phyloP scores from a whole-genome alignment of 1,140 invertebrate species.

The Drosophila oshimai region DNA sequence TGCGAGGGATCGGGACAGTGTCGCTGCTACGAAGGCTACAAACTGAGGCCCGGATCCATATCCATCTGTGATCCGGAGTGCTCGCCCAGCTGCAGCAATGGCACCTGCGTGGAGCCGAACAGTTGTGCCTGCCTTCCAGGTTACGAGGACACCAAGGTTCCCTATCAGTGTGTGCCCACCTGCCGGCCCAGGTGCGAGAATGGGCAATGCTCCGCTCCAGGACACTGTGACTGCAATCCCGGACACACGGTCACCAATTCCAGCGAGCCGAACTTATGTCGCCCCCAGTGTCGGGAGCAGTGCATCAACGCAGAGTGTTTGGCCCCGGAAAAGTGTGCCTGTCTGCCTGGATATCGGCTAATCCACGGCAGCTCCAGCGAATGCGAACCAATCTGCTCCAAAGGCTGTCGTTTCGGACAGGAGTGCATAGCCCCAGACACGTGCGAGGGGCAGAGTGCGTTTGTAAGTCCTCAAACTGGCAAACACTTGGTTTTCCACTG shows the following conservation, averaged over 20 bases:
- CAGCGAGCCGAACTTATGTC: constrained; percentile 51
- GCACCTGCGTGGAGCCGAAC: constrained; percentile 84
- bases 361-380: constrained; percentile 81
- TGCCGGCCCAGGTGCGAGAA: constrained; percentile 82
- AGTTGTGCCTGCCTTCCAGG: constrained; percentile 61
- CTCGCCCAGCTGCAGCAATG: constrained; percentile 79
- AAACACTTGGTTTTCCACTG: constrained; percentile 11
- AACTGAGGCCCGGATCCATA: constrained; percentile 47
- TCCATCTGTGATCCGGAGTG: constrained; percentile 83
- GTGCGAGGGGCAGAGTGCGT: neutral
- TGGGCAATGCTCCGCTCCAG: constrained; percentile 60
- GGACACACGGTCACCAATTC: constrained; percentile 71
- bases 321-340: constrained; percentile 82
- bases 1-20: constrained; percentile 62
- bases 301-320: constrained; percentile 84
- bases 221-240: constrained; percentile 58
- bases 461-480: neutral
- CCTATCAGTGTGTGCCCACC: constrained; percentile 55
- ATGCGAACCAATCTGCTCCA: constrained; percentile 84
- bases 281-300: constrained; percentile 74
- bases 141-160: constrained; percentile 68
- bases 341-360: constrained; percentile 82
- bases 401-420: constrained; percentile 83
- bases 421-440: constrained; percentile 37
- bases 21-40: constrained; percentile 73